Conservation (phyloP, 1,140 invertebrate species). For the Eufriesea mexicana region DNA sequence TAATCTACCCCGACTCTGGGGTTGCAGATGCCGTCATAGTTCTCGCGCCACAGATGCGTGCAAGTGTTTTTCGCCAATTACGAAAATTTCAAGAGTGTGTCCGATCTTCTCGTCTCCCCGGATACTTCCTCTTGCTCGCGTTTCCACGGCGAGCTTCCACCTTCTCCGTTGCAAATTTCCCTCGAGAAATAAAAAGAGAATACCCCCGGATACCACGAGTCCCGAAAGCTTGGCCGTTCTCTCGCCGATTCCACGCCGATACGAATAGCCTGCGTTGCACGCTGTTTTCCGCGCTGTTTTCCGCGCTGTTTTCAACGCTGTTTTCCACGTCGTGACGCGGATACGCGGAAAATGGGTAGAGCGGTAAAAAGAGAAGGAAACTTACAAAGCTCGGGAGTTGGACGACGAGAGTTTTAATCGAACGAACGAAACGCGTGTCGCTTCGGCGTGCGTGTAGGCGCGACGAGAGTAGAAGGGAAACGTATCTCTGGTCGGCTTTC, state of each 20-base stretch:
- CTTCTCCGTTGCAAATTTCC: conserved; percentile 22
- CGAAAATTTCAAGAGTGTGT: conserved; percentile 2
- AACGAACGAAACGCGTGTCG: background rate
- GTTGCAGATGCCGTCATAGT: no score
- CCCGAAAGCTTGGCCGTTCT: background rate
- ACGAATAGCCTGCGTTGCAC: background rate
- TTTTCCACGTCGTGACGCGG: background rate
- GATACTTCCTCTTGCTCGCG: background rate
- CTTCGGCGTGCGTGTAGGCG: background rate
- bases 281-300: background rate
- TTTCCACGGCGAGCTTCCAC: conserved; percentile 16
- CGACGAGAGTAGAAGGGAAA: background rate
- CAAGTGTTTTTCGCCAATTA: conserved; percentile 15
- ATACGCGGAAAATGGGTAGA: background rate
- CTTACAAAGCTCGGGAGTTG: background rate
- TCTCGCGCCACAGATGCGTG: background rate
- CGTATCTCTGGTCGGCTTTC: background rate
- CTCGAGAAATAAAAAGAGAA: conserved; percentile 18
- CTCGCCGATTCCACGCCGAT: background rate
- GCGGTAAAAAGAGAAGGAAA: no score
- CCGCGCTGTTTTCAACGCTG: background rate
- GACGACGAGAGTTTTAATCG: background rate
- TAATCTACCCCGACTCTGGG: background rate
- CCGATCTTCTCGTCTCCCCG: no score
- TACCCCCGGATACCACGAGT: conserved; percentile 12